Percentiles rank a stretch among this genome's conserved stretches.
Evolutionary conservation across 2,888 invertebrate species (phyloP).

Genomic region (Heteromyza rotundicornis): DNA sequence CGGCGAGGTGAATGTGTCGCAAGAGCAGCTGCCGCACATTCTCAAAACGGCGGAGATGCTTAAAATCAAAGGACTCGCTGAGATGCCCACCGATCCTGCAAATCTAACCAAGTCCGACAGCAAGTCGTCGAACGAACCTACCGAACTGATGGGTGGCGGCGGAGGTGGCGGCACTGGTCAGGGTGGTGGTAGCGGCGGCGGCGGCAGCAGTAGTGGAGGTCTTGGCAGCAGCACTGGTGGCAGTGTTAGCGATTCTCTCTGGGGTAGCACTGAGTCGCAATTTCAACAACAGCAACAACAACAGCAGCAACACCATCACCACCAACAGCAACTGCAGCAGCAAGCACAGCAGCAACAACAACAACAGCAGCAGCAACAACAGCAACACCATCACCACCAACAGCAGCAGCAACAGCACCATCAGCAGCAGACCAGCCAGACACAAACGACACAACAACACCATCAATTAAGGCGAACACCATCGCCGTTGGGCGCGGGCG

Average conservation of each 20-base stretch:
- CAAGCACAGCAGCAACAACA: slow-evolving; percentile 66
- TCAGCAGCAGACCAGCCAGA: slow-evolving; percentile 54
- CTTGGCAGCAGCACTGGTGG: slow-evolving; percentile 41
- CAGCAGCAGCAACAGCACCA: slow-evolving; percentile 64
- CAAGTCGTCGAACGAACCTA: slow-evolving; percentile 64
- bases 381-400: slow-evolving; percentile 63
- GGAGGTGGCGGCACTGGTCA: slow-evolving; percentile 27
- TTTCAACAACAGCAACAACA: slow-evolving; percentile 66
- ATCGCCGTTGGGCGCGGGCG: slow-evolving; percentile 67
- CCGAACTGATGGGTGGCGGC: slow-evolving; percentile 65
- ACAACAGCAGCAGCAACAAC: slow-evolving; percentile 67
- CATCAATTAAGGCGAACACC: slow-evolving; percentile 65
- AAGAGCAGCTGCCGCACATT: slow-evolving; percentile 82
- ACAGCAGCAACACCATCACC: slow-evolving; percentile 53
- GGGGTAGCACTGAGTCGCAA: slow-evolving; percentile 64
- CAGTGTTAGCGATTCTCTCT: slow-evolving; percentile 65
- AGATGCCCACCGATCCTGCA: slow-evolving; percentile 81
- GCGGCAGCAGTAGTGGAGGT: slow-evolving; percentile 38
- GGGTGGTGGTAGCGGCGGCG: slow-evolving; percentile 49
- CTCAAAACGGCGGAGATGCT: slow-evolving; percentile 84
- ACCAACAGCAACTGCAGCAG: slow-evolving; percentile 51
- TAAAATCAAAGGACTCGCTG: slow-evolving; percentile 87
- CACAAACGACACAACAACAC: slow-evolving; percentile 62
- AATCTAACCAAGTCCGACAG: slow-evolving; percentile 76
- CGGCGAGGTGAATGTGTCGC: slow-evolving; percentile 90